Evolutionary conservation across 2,888 invertebrate species (phyloP).

Genomic region (Ptychoptera albimana): DNA sequence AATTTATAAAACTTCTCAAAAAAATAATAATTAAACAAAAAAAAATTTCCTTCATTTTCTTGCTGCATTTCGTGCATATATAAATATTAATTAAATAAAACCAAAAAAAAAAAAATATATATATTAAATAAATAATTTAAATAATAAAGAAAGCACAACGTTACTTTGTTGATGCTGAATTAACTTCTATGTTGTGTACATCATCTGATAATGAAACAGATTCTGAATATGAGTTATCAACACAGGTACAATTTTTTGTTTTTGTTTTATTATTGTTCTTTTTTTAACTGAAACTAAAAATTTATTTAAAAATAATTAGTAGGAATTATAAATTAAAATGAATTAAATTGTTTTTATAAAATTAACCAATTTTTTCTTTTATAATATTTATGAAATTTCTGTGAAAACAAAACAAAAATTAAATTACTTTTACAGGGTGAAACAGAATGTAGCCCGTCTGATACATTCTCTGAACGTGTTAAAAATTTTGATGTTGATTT

Average conservation of each 20-base stretch:
- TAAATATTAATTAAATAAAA: too few species aligned
- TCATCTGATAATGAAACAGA: constrained; percentile 26
- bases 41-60: too few species aligned
- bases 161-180: constrained; percentile 29
- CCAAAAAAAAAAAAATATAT: not conserved
- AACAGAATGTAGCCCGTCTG: constrained; percentile 21
- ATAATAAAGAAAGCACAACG: constrained; percentile 25
- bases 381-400: not conserved
- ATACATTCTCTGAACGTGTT: constrained; percentile 28
- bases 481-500: constrained; percentile 27
- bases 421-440: constrained; percentile 17
- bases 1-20: too few species aligned
- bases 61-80: too few species aligned
- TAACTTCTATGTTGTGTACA: constrained; percentile 27
- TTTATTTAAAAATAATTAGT: not conserved
- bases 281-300: not conserved
- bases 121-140: not conserved
- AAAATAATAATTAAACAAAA: too few species aligned
- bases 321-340: not conserved
- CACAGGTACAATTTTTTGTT: constrained; percentile 22
- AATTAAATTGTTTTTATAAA: too few species aligned
- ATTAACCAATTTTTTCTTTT: too few species aligned
- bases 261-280: not conserved
- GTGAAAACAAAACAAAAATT: not conserved
- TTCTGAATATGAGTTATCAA: constrained; percentile 23